Evolutionary conservation across 2,797 vertebrate species (phyloP), one percentile per base, ranked within the genome.

Genomic region (Tauraco hartlaubi): DNA sequence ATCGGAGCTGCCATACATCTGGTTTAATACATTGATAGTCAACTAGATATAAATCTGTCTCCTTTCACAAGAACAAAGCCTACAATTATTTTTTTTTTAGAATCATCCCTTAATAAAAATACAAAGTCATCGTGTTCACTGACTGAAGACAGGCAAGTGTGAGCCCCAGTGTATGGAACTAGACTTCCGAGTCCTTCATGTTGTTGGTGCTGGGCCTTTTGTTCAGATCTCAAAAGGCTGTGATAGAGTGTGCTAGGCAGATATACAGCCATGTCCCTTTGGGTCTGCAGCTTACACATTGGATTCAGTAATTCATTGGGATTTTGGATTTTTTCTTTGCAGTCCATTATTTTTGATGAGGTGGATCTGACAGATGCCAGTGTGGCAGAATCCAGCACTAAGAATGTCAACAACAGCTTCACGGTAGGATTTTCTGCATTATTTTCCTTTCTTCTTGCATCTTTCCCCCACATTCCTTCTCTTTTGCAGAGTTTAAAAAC

Each of bases 261-360:
- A 22, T 11, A 6, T 15, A 52, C 9, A 55, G 46, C 14, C 26
- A 20, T 29, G 10, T 76, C 33, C n/a, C 49, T 80, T 64, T 66
- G 66, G 67, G 33, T 79, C 61, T 76, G 37, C 48, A 91, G 58
- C 37, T 82, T 88, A 28, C 78, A 11, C 11, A 10, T 0, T 48
- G n/a, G 15, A 59, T 71, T 77, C 43, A 63, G 3, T 43, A 74
- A 84, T 52, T 92, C 58, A 79, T 7, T 76, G 28, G 33, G 49
- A 15, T 52, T 93, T 82, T 66, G 8, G 35, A 13, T 88, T 91
- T 90, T 90, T 66, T 93, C 46, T 83, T 96, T 97, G 15, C 91
- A 99, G 99, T 99, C 99, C 2, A 99, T 99, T 95, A 99, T 99
- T 98, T 99, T 99, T 95, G 99, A 99, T 56, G 99, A 99, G 75